These are phyloP conservation scores for Cybosia mesomella DNA, from an alignment of 2,888 invertebrate genomes.

Conservation along the genomic window DNA sequence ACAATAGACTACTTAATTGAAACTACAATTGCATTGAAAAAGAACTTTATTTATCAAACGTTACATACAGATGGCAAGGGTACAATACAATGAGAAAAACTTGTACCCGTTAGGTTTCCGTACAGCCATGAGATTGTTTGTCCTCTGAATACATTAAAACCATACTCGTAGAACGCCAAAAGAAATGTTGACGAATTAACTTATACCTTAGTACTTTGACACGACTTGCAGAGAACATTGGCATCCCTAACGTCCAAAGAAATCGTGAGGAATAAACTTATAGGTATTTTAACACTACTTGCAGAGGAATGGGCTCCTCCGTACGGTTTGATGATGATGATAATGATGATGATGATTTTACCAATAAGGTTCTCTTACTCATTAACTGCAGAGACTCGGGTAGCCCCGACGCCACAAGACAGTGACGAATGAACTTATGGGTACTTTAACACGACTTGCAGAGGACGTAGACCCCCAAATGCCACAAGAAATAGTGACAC, in stretches of 20 bases:
- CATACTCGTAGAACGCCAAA: constrained; percentile 14
- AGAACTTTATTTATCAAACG: constrained; percentile 51
- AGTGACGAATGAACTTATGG: neutral
- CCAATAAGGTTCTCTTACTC: too few species aligned
- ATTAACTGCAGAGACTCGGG: too few species aligned
- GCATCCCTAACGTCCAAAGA: neutral
- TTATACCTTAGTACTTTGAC: neutral
- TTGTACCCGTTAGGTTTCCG: constrained; percentile 49
- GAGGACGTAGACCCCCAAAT: too few species aligned
- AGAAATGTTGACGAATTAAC: constrained; percentile 14
- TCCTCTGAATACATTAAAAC: constrained; percentile 42
- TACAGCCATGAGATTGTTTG: constrained; percentile 44
- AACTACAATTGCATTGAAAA: constrained; percentile 27
- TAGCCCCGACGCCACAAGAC: too few species aligned
- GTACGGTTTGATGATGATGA: too few species aligned
- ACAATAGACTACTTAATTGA: neutral
- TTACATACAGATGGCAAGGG: constrained; percentile 53
- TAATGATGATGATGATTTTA: too few species aligned
- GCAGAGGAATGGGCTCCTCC: too few species aligned
- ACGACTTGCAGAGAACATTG: neutral
- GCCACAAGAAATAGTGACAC: too few species aligned
- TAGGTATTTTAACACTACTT: neutral
- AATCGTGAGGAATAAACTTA: neutral
- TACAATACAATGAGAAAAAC: constrained; percentile 40
- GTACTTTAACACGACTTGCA: neutral